Conservation (phyloP, 2,888 invertebrate genomes). For the Netelia virgata region DNA sequence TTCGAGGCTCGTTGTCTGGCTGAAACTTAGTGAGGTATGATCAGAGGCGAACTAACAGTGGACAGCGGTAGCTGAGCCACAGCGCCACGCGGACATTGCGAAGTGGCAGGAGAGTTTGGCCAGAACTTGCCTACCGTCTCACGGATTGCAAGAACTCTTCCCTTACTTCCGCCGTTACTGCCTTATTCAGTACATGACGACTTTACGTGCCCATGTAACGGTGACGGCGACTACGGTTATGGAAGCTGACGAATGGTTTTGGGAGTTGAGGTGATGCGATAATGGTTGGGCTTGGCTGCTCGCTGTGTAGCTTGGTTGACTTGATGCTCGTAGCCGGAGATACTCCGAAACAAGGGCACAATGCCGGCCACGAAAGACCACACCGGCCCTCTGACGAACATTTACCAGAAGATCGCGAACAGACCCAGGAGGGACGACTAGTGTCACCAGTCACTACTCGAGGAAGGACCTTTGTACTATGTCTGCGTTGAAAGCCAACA, state of each 20-base stretch:
- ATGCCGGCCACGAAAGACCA: constrained; percentile 78
- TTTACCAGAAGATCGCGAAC: constrained; percentile 51
- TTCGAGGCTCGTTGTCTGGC: constrained; percentile 71
- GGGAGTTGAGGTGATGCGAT: constrained; percentile 30
- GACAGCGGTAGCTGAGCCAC: constrained; percentile 52
- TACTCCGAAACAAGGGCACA: constrained; percentile 77
- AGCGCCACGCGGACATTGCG: constrained; percentile 72
- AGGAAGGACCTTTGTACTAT: constrained; percentile 57
- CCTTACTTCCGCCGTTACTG: constrained; percentile 65
- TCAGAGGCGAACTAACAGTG: constrained; percentile 65
- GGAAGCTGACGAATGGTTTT: constrained; percentile 56
- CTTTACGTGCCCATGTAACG: constrained; percentile 25
- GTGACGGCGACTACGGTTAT: constrained; percentile 26
- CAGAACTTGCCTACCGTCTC: constrained; percentile 73
- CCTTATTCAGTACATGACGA: constrained; percentile 29
- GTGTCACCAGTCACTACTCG: constrained; percentile 39
- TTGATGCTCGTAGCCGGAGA: constrained; percentile 50
- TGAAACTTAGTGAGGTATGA: constrained; percentile 64
- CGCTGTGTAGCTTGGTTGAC: constrained; percentile 6
- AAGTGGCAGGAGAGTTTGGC: constrained; percentile 73
- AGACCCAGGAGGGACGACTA: constrained; percentile 13
- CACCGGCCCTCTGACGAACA: constrained; percentile 73
- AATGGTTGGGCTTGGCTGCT: constrained; percentile 11
- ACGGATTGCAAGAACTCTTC: constrained; percentile 78
- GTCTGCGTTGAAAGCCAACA: constrained; percentile 46